phyloP scores from a whole-genome alignment of 2,888 invertebrate genomes.

The Habrosyne pyritoides region DNA sequence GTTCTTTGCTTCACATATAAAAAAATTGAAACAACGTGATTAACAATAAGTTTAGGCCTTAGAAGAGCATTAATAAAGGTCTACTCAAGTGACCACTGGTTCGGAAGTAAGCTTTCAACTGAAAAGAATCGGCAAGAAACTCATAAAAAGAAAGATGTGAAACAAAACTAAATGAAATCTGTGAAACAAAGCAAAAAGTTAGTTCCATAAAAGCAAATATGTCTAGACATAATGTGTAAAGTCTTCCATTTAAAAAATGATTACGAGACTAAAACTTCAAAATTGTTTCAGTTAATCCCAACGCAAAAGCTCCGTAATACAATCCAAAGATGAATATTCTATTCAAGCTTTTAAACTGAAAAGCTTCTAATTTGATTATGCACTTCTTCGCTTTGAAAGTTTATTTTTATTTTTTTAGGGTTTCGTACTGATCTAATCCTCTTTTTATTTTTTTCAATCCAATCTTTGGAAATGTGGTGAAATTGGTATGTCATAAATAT shows the following conservation, averaged over 20 bases:
- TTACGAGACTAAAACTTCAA: background rate
- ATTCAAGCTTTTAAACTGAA: background rate
- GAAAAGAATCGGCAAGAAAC: no score
- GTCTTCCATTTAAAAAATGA: conserved; percentile 6
- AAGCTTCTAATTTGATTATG: background rate
- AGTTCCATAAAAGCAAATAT: conserved; percentile 3
- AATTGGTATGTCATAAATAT: no score
- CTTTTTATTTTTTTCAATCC: no score
- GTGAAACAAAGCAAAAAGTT: background rate
- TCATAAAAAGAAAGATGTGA: background rate
- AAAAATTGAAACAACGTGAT: no score
- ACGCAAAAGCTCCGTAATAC: background rate
- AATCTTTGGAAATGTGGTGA: no score
- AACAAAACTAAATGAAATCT: background rate
- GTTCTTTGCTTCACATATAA: no score
- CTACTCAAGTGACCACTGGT: no score
- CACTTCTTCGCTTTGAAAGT: background rate
- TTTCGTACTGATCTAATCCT: no score
- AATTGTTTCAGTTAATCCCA: background rate
- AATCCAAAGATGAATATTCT: background rate
- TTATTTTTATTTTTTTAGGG: no score
- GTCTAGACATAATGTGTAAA: conserved; percentile 8
- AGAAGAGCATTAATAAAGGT: no score
- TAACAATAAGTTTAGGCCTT: no score
- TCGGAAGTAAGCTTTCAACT: no score